phyloP scores from a whole-genome alignment of 2,113 vertebrate species.

The Zapornia atra region DNA sequence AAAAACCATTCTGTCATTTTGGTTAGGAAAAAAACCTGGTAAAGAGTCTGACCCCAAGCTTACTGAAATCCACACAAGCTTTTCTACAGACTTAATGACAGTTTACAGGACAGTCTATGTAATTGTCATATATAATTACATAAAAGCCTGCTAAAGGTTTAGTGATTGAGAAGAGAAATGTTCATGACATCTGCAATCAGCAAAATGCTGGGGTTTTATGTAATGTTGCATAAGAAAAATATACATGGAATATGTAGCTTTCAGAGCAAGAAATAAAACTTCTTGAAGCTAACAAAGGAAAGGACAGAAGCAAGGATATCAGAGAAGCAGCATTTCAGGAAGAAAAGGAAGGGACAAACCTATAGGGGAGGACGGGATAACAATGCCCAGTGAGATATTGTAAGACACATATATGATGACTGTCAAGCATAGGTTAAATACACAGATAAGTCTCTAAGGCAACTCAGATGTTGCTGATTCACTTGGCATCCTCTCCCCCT shows the following conservation, averaged over 20 bases:
- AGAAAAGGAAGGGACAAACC: background rate
- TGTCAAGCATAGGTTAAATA: conserved; percentile 6
- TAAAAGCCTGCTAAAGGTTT: background rate
- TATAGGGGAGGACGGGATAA: background rate
- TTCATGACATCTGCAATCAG: background rate
- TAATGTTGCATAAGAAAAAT: background rate
- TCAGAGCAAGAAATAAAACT: background rate
- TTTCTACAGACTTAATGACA: background rate
- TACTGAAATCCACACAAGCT: background rate
- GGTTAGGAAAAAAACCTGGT: background rate
- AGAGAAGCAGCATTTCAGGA: background rate
- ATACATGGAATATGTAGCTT: background rate
- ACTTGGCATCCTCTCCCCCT: background rate
- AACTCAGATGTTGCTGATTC: background rate
- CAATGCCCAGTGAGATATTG: background rate
- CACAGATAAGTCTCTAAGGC: background rate
- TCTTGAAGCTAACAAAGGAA: background rate
- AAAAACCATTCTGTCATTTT: background rate
- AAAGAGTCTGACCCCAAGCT: background rate
- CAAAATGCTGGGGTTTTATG: background rate
- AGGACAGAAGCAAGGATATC: background rate
- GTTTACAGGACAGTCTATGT: background rate
- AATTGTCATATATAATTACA: background rate
- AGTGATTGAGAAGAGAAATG: background rate
- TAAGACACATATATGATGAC: background rate